Conservation (phyloP, 2,113 vertebrate genomes). For the Piaya cayana region DNA sequence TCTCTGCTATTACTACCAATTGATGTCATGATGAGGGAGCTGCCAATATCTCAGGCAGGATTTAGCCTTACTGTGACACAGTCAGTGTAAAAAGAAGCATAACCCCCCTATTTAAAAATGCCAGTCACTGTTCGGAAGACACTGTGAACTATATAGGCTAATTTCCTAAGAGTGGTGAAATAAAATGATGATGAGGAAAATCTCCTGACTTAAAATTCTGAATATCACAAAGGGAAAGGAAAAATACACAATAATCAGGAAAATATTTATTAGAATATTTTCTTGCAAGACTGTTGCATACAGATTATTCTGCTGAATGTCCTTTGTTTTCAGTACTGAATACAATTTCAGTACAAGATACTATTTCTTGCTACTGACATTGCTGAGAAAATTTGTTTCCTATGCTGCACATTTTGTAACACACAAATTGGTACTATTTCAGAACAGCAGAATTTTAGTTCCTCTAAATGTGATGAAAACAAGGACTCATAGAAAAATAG, state of each 20-base stretch:
- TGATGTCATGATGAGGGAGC: background rate
- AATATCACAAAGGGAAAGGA: background rate
- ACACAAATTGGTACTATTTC: background rate
- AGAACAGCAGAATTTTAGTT: background rate
- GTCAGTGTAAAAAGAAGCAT: background rate
- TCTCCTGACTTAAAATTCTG: background rate
- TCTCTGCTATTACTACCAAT: background rate
- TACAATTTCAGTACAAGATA: background rate
- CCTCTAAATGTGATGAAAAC: slow-evolving; percentile 7
- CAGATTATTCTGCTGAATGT: background rate
- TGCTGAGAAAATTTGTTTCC: background rate
- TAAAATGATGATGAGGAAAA: background rate
- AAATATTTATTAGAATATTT: background rate
- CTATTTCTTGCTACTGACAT: background rate
- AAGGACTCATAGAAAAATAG: background rate
- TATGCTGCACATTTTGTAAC: background rate
- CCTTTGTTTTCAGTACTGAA: background rate
- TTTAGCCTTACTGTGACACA: background rate
- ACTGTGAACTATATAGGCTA: background rate
- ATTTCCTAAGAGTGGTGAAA: background rate
- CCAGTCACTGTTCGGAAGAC: background rate
- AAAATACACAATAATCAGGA: background rate
- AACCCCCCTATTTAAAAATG: background rate
- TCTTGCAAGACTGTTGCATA: background rate
- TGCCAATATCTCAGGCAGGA: background rate